Conservation (phyloP, 2,797 vertebrate genomes). For the Aphelocoma californica region DNA sequence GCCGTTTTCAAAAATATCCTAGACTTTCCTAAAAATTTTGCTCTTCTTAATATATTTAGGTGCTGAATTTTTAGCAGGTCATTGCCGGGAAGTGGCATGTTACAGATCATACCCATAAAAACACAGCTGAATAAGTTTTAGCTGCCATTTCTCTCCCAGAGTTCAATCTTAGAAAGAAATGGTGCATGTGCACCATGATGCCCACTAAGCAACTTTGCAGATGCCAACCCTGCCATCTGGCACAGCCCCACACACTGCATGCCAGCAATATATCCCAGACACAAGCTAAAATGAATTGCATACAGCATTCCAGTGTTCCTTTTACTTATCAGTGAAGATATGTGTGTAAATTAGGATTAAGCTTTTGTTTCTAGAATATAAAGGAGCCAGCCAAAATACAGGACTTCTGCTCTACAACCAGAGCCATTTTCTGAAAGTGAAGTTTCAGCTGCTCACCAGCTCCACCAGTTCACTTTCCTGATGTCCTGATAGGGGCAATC, state of each 20-base stretch:
- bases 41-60: background rate
- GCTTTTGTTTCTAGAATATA: constrained; percentile 7
- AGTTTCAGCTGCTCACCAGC: background rate
- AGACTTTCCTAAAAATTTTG: background rate
- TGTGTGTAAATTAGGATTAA: constrained; percentile 13
- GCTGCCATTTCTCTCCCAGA: background rate
- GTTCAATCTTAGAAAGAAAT: constrained; percentile 8
- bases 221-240: constrained; percentile 37
- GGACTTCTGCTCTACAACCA: background rate
- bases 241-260: background rate
- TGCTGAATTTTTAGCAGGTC: background rate
- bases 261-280: constrained; percentile 4
- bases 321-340: constrained; percentile 22
- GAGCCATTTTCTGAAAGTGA: background rate
- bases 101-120: background rate
- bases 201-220: constrained; percentile 19
- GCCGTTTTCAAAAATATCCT: constrained; percentile 1
- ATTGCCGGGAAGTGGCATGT: background rate
- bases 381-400: constrained; percentile 17
- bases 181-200: background rate
- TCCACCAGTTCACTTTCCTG: background rate
- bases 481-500: background rate
- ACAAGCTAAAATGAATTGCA: constrained; percentile 10
- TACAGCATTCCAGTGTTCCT: background rate
- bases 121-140: background rate